Conservation (phyloP, 2,797 vertebrate species). For the Amniataba percoides region DNA sequence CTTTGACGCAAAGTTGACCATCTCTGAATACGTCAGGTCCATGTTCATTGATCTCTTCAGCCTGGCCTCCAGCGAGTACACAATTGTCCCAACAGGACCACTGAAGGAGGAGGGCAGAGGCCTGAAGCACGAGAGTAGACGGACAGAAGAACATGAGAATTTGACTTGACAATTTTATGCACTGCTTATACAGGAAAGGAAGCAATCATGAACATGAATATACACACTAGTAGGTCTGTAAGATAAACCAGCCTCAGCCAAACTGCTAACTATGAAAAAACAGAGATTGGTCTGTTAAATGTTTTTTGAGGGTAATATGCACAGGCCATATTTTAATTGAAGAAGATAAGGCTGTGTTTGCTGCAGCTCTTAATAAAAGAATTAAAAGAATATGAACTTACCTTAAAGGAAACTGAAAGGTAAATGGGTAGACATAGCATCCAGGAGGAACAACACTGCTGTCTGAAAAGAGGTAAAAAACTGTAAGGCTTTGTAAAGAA, state of each 20-base stretch:
- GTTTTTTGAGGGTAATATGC: not conserved
- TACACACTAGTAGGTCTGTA: not conserved
- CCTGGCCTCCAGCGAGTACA: conserved; percentile 75
- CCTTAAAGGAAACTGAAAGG: conserved; percentile 80
- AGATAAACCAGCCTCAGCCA: not conserved
- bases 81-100: conserved; percentile 70
- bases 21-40: conserved; percentile 61
- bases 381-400: conserved; percentile 59
- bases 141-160: not conserved
- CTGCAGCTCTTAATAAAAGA: not conserved
- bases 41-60: conserved; percentile 81
- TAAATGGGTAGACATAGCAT: conserved; percentile 81
- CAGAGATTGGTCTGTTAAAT: not conserved
- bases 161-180: not conserved
- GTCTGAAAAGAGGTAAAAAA: conserved; percentile 65
- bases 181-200: not conserved
- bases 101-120: conserved; percentile 77
- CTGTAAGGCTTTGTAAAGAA: not conserved
- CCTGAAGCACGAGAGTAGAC: conserved; percentile 52
- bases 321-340: not conserved
- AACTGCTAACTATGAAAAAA: not conserved
- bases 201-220: not conserved
- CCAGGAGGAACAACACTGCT: conserved; percentile 67
- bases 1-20: conserved; percentile 72
- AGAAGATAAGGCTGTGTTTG: not conserved